A percentile compares a stretch with the other conserved stretches of the same genome.
Evolutionary conservation across 2,113 vertebrate genomes (phyloP).

Genomic region (Notechis scutatus): DNA sequence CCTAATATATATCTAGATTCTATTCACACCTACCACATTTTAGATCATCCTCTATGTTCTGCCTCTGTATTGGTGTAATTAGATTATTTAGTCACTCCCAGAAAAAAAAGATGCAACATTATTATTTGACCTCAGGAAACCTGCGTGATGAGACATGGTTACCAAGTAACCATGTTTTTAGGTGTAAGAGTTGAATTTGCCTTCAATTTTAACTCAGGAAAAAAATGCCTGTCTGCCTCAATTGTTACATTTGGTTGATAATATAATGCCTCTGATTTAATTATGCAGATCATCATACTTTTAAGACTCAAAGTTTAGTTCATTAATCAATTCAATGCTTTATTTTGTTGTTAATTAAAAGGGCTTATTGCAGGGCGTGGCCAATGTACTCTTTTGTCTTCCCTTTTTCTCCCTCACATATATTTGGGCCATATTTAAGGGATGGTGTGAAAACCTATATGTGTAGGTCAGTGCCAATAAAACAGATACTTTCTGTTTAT

Average conservation of each 20-base stretch:
- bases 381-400: neutral
- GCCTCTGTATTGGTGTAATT: neutral
- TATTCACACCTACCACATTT: neutral
- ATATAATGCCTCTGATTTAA: neutral
- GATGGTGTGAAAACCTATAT: neutral
- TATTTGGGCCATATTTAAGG: neutral
- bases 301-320: neutral
- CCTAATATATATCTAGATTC: neutral
- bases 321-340: neutral
- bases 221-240: neutral
- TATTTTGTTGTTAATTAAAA: neutral
- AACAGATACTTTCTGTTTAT: neutral
- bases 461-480: neutral
- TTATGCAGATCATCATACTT: neutral
- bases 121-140: neutral
- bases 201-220: neutral
- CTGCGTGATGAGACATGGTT: neutral
- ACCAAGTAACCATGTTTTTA: neutral
- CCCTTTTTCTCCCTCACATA: neutral
- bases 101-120: neutral
- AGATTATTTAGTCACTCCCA: neutral
- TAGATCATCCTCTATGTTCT: neutral
- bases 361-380: neutral
- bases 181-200: neutral
- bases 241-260: neutral